Evolutionary conservation across 1,140 invertebrate species (phyloP), one percentile per base, ranked within the genome.

Genomic region (Lithobius niger): DNA sequence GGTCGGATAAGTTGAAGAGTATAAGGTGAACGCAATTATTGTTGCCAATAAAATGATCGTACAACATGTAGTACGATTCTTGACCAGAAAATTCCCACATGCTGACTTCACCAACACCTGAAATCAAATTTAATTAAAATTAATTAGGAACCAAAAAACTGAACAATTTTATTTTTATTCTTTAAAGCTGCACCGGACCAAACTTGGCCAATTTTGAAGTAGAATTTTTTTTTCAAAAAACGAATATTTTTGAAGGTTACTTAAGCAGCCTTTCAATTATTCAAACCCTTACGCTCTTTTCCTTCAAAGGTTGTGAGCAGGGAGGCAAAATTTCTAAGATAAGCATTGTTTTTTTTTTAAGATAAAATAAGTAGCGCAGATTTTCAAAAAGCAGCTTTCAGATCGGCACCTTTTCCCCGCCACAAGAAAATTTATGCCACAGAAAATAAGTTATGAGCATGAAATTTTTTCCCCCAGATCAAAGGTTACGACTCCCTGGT

Each of bases 41-140:
- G 61, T 82, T 81, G 3, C 80, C 82, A 27, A 87, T 75, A 62
- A 85, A 82, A 61, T 84, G 80, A 67, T 89, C 85, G 68, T 88
- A 90, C 27, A 82, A 71, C 54, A 82, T 76, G 67, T 84, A 79
- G 70, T 86, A 90, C 22, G 80, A 80, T 65, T 87, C 82, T 62
- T 86, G 81, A 1, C 86, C 86, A 25, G 83, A 86, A 65, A 89
- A 86, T 65, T 89, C 86, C 84, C 85, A 89, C 27, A 88, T 74
- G 28, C 79, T 81, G 22, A 84, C 66, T 55, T 85, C 80, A 26
- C 82, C 82, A 27, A 77, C 66, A 71, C 74, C 80, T 80, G 63
- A 22, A 68, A 69, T 59, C n/a, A n/a, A n/a, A n/a, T n/a, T n/a
- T n/a, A n/a, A n/a, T 13, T n/a, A n/a, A 6, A 19, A 45, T 18